These are phyloP conservation scores for Champsocephalus gunnari DNA, from an alignment of 2,797 vertebrate genomes.

Conservation along the genomic window DNA sequence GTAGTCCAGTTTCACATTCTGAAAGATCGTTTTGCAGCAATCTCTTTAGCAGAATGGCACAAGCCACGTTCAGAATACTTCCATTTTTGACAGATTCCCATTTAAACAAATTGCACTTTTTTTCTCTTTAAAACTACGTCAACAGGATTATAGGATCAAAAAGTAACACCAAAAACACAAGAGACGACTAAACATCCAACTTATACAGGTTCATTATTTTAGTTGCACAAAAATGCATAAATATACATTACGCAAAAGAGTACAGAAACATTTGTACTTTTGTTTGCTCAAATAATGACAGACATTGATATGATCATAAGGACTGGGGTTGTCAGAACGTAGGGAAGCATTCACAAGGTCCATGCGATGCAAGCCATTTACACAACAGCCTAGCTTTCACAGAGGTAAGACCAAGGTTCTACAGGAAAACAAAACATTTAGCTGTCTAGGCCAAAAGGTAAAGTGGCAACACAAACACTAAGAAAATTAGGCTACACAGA, in stretches of 20 bases:
- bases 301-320: slow-evolving; percentile 77
- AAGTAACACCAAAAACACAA: slow-evolving; percentile 83
- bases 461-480: slow-evolving; percentile 80
- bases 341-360: slow-evolving; percentile 82
- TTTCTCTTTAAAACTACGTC: slow-evolving; percentile 79
- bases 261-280: slow-evolving; percentile 80
- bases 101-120: slow-evolving; percentile 85
- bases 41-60: slow-evolving; percentile 79
- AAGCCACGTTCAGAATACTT: slow-evolving; percentile 71
- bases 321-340: slow-evolving; percentile 75
- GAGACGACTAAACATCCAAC: slow-evolving; percentile 83
- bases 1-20: slow-evolving; percentile 85
- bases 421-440: slow-evolving; percentile 75
- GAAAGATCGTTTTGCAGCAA: slow-evolving; percentile 78
- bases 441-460: slow-evolving; percentile 71
- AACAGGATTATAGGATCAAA: slow-evolving; percentile 82
- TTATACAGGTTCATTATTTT: slow-evolving; percentile 85
- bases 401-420: slow-evolving; percentile 80
- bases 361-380: slow-evolving; percentile 82
- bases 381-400: slow-evolving; percentile 80
- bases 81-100: slow-evolving; percentile 63
- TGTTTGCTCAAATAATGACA: slow-evolving; percentile 81
- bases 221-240: slow-evolving; percentile 86
- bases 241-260: slow-evolving; percentile 84
- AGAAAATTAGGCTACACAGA: slow-evolving; percentile 81